Evolutionary conservation across 2,113 vertebrate genomes (phyloP).

Genomic region (Scytalopus superciliaris): DNA sequence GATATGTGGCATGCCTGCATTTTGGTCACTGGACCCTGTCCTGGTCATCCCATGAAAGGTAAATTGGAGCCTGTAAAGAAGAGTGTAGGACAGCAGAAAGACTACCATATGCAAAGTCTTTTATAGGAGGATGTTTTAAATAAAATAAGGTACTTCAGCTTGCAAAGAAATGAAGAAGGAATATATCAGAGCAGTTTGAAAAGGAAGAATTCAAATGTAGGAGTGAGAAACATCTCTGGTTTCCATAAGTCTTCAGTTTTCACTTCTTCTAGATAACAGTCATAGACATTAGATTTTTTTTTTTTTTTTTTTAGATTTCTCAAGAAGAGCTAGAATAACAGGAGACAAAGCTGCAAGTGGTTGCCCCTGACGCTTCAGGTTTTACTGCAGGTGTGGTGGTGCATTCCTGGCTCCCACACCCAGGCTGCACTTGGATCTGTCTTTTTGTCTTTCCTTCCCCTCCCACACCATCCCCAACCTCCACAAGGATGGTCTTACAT

Average conservation of each 20-base stretch:
- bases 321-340: not conserved
- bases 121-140: not conserved
- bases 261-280: not conserved
- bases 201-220: not conserved
- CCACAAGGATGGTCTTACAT: not conserved
- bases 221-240: not conserved
- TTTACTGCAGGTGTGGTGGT: not conserved
- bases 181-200: not conserved
- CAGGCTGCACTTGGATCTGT: not conserved
- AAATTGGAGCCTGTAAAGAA: not conserved
- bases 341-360: not conserved
- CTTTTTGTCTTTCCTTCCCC: not conserved
- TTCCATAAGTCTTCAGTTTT: not conserved
- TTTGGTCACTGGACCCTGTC: not conserved
- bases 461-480: not conserved
- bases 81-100: not conserved
- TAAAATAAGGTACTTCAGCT: not conserved
- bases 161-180: not conserved
- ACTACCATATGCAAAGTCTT: not conserved
- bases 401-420: not conserved
- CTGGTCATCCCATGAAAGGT: not conserved
- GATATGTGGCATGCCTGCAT: fast-evolving
- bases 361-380: not conserved
- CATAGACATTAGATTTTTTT: not conserved
- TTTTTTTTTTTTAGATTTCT: not conserved